Evolutionary conservation across 2,113 vertebrate species (phyloP).

Genomic region (Xenopus laevis): DNA sequence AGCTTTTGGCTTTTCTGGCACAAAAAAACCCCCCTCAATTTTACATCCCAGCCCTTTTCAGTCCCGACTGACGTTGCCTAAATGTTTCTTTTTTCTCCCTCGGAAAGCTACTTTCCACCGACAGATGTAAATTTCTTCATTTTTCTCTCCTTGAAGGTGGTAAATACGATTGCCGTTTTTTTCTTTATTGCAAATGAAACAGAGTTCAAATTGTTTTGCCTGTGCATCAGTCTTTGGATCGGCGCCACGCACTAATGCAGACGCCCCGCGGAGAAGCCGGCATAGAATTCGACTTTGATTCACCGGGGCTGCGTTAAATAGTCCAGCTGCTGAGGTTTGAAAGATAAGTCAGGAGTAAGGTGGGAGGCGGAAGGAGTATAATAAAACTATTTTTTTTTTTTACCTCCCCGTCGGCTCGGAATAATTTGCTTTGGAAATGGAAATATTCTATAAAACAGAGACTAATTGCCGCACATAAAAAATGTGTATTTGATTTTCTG

Average conservation of each 20-base stretch:
- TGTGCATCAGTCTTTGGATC: constrained; percentile 68
- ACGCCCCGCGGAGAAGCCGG: constrained; percentile 66
- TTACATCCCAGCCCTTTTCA: neutral
- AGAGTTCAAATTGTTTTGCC: constrained; percentile 64
- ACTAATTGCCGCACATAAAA: neutral
- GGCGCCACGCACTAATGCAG: constrained; percentile 78
- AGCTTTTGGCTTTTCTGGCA: constrained; percentile 1
- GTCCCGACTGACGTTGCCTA: neutral
- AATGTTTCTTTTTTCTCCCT: constrained; percentile 45
- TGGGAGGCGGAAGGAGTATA: constrained; percentile 70
- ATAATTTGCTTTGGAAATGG: neutral
- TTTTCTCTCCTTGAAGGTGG: constrained; percentile 68
- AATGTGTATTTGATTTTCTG: no score
- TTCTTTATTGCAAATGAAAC: constrained; percentile 65
- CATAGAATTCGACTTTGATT: constrained; percentile 70
- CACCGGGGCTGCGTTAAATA: constrained; percentile 71
- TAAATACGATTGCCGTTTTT: constrained; percentile 70
- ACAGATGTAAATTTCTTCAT: constrained; percentile 62
- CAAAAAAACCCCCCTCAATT: neutral
- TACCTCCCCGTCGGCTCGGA: neutral
- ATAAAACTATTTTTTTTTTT: neutral
- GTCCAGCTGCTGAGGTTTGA: constrained; percentile 81
- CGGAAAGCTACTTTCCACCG: constrained; percentile 62
- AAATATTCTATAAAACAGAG: neutral
- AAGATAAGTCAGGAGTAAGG: constrained; percentile 75